Conservation (phyloP, 2,113 vertebrate genomes). For the Erythrocebus patas region DNA sequence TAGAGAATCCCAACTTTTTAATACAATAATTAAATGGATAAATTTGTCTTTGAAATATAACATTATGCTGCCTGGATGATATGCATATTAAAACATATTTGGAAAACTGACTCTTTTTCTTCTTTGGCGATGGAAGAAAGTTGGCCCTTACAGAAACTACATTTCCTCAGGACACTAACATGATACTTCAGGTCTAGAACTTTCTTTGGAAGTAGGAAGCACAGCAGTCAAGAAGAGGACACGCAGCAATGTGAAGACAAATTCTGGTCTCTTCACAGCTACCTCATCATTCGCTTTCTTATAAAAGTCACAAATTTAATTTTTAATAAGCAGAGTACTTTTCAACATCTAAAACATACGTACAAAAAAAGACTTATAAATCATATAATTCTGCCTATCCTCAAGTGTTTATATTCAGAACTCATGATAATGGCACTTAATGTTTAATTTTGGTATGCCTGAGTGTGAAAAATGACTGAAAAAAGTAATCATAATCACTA, state of each 20-base stretch:
- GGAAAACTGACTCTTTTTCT: constrained; percentile 42
- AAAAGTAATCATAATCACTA: neutral
- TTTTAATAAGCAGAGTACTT: constrained; percentile 6
- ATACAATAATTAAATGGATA: neutral
- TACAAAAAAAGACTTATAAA: constrained; percentile 22
- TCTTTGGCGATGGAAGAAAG: neutral
- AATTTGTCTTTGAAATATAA: constrained; percentile 40
- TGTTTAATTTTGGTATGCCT: neutral
- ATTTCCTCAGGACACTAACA: neutral
- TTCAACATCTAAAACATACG: neutral
- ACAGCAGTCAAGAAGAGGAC: neutral
- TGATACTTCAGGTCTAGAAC: neutral
- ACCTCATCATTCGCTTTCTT: neutral
- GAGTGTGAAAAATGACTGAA: neutral
- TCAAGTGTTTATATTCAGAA: neutral
- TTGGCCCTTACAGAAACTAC: neutral
- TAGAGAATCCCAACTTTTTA: constrained; percentile 7
- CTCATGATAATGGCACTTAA: neutral
- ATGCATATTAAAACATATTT: constrained; percentile 57
- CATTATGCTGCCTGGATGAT: neutral
- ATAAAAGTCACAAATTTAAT: neutral
- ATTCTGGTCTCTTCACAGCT: neutral
- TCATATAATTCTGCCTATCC: neutral
- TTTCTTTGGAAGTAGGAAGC: neutral
- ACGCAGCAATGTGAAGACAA: neutral